Evolutionary conservation across 2,797 vertebrate genomes (phyloP).

Genomic region (Pelochelys cantorii): DNA sequence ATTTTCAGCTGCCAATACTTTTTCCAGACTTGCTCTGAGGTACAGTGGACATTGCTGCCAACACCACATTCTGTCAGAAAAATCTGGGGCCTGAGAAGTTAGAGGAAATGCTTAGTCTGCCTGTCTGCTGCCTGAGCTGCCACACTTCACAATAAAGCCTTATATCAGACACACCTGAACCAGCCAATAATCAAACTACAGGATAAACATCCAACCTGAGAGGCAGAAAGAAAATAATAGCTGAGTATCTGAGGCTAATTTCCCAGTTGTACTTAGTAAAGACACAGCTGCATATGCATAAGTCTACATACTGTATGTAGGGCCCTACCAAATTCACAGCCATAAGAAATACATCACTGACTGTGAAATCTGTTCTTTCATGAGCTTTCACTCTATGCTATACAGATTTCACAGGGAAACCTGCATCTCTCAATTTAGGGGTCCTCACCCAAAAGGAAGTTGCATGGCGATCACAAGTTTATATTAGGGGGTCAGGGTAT

Average conservation of each 20-base stretch:
- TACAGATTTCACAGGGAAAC: no score
- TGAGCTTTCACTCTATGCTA: no score
- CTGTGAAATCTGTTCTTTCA: no score
- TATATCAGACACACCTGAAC: background rate
- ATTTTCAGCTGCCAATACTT: slow-evolving; percentile 10
- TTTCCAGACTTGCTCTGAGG: slow-evolving; percentile 16
- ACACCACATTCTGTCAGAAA: slow-evolving; percentile 27
- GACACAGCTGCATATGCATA: background rate
- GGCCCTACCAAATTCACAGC: no score
- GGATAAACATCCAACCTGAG: background rate
- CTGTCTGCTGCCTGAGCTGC: background rate
- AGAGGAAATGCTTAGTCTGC: slow-evolving; percentile 28
- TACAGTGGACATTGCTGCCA: slow-evolving; percentile 47
- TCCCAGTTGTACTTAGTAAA: background rate
- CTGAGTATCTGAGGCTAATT: background rate
- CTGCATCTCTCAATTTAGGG: no score
- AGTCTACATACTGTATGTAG: background rate
- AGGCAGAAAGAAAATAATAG: background rate
- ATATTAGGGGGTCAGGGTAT: no score
- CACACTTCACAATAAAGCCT: slow-evolving; percentile 12
- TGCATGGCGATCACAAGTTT: no score
- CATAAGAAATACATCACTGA: no score
- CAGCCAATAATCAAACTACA: background rate
- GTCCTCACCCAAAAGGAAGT: no score
- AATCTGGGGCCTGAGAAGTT: slow-evolving; percentile 30